Conservation (phyloP, 2,888 invertebrate genomes). For the Charanyca ferruginea region DNA sequence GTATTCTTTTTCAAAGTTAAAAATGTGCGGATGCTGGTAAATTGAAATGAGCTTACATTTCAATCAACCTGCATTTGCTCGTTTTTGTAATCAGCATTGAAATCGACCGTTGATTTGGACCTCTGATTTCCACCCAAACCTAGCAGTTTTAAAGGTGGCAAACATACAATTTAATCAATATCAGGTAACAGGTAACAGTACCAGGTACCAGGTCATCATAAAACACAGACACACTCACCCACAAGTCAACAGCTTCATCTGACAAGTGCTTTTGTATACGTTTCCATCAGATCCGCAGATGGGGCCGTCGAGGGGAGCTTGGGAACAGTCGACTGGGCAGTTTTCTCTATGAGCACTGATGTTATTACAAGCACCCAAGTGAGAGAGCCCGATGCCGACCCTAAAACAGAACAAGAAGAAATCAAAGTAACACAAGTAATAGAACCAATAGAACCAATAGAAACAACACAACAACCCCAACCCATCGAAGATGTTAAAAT, state of each 20-base stretch:
- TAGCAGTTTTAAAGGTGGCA: background rate
- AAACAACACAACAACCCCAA: no score
- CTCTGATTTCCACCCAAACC: no score
- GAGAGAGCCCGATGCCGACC: constrained; percentile 96
- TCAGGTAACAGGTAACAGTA: background rate
- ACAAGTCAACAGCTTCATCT: constrained; percentile 97
- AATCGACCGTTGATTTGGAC: no score
- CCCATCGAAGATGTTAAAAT: background rate
- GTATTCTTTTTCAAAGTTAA: no score
- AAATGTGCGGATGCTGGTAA: no score
- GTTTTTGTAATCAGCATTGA: no score
- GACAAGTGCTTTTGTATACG: constrained; percentile 98
- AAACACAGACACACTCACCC: constrained; percentile 89
- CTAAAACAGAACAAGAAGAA: constrained; percentile 83
- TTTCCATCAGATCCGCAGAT: constrained; percentile 98
- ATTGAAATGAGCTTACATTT: no score
- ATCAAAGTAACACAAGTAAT: no score
- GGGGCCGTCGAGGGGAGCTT: constrained; percentile 96
- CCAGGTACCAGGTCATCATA: constrained; percentile 28
- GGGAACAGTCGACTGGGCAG: constrained; percentile 96
- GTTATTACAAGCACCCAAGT: constrained; percentile 95
- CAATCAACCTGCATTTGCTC: no score
- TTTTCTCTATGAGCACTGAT: constrained; percentile 96
- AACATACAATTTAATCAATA: background rate
- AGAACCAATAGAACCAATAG: no score